Evolutionary conservation across 2,888 invertebrate genomes (phyloP).

Genomic region (Lepidonotus clava): DNA sequence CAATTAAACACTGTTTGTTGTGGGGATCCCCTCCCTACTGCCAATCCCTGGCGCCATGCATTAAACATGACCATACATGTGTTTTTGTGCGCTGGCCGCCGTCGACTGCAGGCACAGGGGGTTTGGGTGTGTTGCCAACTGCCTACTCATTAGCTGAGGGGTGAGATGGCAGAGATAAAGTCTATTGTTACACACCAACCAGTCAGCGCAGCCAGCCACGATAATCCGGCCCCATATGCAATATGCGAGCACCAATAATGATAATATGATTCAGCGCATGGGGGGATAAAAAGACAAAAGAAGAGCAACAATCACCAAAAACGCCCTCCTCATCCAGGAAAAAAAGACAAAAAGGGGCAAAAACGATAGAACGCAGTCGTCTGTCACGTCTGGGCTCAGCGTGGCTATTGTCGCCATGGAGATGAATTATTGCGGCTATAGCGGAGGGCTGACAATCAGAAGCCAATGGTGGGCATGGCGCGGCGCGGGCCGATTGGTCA

Average conservation of each 20-base stretch:
- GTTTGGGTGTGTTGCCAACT: background rate
- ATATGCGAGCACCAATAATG: too few species aligned
- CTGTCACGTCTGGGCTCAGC: background rate
- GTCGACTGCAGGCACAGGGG: background rate
- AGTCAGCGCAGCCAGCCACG: background rate
- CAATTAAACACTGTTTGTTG: too few species aligned
- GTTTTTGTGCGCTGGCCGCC: background rate
- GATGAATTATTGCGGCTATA: background rate
- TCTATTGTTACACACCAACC: background rate
- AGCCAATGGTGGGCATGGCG: background rate
- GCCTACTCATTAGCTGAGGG: background rate
- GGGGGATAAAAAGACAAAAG: too few species aligned
- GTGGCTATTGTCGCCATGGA: background rate
- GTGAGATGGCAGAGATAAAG: background rate
- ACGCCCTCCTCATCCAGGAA: too few species aligned
- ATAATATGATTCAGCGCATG: too few species aligned
- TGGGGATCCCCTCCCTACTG: background rate
- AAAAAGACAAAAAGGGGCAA: background rate
- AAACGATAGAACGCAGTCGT: too few species aligned
- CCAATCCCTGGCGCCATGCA: background rate
- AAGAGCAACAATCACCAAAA: too few species aligned
- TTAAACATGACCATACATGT: constrained; percentile 7
- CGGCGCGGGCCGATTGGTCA: background rate
- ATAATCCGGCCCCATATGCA: background rate
- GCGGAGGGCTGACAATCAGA: too few species aligned